Percentiles rank a stretch among this genome's conserved stretches.
phyloP scores from a whole-genome alignment of 2,888 invertebrate species.

The Thumatha senex region DNA sequence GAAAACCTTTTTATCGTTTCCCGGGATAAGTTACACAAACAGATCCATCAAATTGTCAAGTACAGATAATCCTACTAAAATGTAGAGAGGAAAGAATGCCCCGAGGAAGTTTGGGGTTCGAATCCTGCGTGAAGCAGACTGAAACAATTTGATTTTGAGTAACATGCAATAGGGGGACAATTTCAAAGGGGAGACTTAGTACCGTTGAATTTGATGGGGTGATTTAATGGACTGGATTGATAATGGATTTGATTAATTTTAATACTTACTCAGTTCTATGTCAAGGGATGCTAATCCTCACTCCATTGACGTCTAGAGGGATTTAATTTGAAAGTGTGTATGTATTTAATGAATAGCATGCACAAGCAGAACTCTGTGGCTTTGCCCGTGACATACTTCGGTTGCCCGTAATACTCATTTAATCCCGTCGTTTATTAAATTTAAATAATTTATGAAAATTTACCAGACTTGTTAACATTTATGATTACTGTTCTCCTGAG shows the following conservation, averaged over 20 bases:
- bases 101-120: conserved; percentile 25
- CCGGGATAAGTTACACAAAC: conserved; percentile 10
- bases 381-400: no score
- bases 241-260: background rate
- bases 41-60: conserved; percentile 21
- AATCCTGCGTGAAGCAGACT: conserved; percentile 46
- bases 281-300: conserved; percentile 5
- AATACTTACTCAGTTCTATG: conserved; percentile 19
- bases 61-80: conserved; percentile 27
- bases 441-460: no score
- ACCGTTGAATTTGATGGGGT: conserved; percentile 7
- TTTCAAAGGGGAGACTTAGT: conserved; percentile 18
- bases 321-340: background rate
- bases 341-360: background rate
- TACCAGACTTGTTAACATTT: no score
- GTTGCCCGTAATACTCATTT: no score
- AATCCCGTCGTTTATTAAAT: no score
- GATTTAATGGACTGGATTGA: conserved; percentile 5
- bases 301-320: background rate
- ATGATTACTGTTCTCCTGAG: no score
- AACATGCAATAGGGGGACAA: conserved; percentile 31
- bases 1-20: background rate
- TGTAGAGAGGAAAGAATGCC: conserved; percentile 19
- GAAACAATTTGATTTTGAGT: conserved; percentile 53
- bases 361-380: no score